Evolutionary conservation across 2,113 vertebrate genomes (phyloP), one percentile per base, ranked within the genome.

Genomic region (Erpornis zantholeuca): DNA sequence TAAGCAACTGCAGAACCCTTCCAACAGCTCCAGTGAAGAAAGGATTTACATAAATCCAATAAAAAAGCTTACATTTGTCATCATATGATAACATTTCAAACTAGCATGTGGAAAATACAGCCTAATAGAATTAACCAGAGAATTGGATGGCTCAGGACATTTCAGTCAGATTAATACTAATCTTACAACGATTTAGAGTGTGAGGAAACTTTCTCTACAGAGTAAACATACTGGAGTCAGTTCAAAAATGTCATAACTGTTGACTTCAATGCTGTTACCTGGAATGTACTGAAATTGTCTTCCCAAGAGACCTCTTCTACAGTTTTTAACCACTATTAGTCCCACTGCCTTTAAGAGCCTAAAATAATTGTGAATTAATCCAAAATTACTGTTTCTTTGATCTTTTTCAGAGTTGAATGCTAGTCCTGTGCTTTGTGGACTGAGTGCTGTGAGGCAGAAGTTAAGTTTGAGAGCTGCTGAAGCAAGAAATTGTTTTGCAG

Each of bases 111-210:
- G 73, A 94, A 97, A 97, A 95, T 95, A 94, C 95, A 88, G 69
- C 91, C 63, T 98, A 97, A 96, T 90, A 92, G 91, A 98, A 97
- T 97, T 98, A 97, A 73, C 66, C 68, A 92, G 81, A 95, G 89
- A 97, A 96, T 79, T 94, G 81, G 89, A 95, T 92, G 52, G 69
- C 86, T 96, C 75, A 92, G 94, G 94, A 96, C 87, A 95, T 97
- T 97, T 96, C 86, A 94, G 88, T 94, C 92, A 97, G 95, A 96
- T 97, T 97, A 98, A 95, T 92, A 77, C 52, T 96, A 97, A 97
- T 97, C 90, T 96, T 97, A 88, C 69, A 80, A 88, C 2, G 44
- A 96, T 97, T 97, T 97, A 80, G n/a, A 92, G 79, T 72, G 56
- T 87, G 52, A 97, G 91, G 50, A 57, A 85, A 97, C 27, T 54